Percentiles rank a stretch among this genome's conserved stretches.
These are phyloP conservation scores for Invenusta paracnida DNA, from an alignment of 2,888 invertebrate species.

Conservation along the genomic window DNA sequence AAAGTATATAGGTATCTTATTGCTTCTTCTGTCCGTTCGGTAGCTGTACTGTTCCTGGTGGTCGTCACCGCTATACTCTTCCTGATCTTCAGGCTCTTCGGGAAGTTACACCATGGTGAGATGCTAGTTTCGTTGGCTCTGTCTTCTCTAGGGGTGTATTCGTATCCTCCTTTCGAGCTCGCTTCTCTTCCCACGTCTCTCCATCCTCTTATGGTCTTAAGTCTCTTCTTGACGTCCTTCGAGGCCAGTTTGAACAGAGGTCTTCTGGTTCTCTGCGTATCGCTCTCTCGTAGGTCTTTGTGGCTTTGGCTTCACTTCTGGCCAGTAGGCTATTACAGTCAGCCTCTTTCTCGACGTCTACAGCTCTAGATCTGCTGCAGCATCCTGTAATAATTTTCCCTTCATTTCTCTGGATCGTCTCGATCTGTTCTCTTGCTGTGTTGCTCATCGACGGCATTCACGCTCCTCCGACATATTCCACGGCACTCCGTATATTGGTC, in stretches of 20 bases:
- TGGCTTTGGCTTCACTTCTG: too few relatives aligned
- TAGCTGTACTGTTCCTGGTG: not conserved
- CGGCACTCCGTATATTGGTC: not conserved
- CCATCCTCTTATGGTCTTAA: not conserved
- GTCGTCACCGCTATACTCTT: not conserved
- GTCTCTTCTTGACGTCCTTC: not conserved
- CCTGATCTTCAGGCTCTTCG: not conserved
- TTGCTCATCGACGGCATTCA: not conserved
- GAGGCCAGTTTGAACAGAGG: not conserved
- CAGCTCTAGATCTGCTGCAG: not conserved
- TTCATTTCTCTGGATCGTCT: not conserved
- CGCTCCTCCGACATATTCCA: not conserved
- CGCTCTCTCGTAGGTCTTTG: too few relatives aligned
- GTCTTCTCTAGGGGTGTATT: not conserved
- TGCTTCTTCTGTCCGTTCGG: not conserved
- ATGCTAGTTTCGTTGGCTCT: not conserved
- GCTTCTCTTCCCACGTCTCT: not conserved
- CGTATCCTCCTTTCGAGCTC: not conserved
- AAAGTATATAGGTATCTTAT: not conserved
- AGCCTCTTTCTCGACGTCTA: not conserved
- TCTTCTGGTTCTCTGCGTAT: not conserved
- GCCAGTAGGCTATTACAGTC: too few relatives aligned
- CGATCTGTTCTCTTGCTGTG: not conserved
- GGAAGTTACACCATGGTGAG: not conserved
- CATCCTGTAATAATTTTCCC: not conserved